Conservation (phyloP, 2,797 vertebrate species). For the Gallinago nigripennis region DNA sequence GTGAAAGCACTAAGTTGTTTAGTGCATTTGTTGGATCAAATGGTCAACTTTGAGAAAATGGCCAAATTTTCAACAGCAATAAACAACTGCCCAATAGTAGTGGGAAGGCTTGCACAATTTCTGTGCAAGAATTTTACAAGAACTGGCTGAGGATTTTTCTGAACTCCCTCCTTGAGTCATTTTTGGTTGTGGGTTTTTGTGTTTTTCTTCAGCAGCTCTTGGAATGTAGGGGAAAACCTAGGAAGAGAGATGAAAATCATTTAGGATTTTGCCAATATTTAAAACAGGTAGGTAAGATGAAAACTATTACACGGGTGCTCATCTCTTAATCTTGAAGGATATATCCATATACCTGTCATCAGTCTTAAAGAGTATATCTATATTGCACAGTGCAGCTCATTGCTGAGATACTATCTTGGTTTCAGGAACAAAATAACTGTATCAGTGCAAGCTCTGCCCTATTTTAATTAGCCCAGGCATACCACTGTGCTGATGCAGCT, state of each 20-base stretch:
- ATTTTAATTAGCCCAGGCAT: conserved; percentile 60
- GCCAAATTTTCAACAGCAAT: background rate
- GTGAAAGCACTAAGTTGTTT: background rate
- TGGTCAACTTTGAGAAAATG: background rate
- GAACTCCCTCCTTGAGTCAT: background rate
- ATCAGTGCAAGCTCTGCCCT: conserved; percentile 47
- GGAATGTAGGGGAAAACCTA: conserved; percentile 15
- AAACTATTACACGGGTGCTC: background rate
- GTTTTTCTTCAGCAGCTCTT: background rate
- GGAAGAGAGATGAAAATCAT: background rate
- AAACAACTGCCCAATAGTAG: background rate
- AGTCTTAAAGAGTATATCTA: background rate
- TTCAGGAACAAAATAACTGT: conserved; percentile 41
- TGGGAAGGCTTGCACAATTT: background rate
- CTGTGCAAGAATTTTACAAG: background rate
- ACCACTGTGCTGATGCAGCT: conserved; percentile 56
- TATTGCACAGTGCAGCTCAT: background rate
- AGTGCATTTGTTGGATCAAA: background rate
- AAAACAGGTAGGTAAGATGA: conserved; percentile 18
- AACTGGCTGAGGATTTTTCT: background rate
- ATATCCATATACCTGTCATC: background rate
- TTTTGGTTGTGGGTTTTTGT: background rate
- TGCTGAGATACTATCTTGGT: conserved; percentile 48
- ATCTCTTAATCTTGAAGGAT: conserved; percentile 4
- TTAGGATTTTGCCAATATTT: background rate